Conservation (phyloP, 2,888 invertebrate species). For the Agonum fuliginosum region DNA sequence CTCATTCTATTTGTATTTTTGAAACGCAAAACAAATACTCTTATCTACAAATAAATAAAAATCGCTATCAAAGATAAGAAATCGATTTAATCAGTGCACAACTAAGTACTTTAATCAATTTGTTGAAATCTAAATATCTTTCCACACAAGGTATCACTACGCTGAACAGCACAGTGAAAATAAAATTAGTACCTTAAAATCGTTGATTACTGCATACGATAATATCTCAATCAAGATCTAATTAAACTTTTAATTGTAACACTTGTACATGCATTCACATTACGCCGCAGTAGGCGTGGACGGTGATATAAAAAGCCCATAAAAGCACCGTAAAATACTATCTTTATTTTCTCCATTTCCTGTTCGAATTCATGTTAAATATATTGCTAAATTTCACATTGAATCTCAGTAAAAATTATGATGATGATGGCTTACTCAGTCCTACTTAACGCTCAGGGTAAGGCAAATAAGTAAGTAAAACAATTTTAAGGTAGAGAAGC, state of each 20-base stretch:
- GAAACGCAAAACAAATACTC: neutral
- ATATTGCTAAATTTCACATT: too few relatives aligned
- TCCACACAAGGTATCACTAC: neutral
- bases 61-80: neutral
- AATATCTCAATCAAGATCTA: slow-evolving; percentile 50
- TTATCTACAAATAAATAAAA: neutral
- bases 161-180: neutral
- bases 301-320: neutral
- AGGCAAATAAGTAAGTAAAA: too few relatives aligned
- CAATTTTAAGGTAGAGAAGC: too few relatives aligned
- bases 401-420: too few relatives aligned
- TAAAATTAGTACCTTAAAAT: slow-evolving; percentile 29
- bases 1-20: too few relatives aligned
- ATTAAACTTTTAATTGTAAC: slow-evolving; percentile 53
- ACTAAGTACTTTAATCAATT: neutral
- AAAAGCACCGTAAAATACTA: slow-evolving; percentile 14
- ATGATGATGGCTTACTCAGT: too few relatives aligned
- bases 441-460: too few relatives aligned
- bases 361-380: too few relatives aligned
- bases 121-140: neutral
- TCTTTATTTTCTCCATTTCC: too few relatives aligned
- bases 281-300: slow-evolving; percentile 43
- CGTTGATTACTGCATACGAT: slow-evolving; percentile 47
- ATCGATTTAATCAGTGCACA: neutral
- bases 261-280: slow-evolving; percentile 19